Percentiles rank a stretch among this genome's conserved stretches.
Conservation (phyloP, 1,140 invertebrate genomes). For the Vanessa tameamea region DNA sequence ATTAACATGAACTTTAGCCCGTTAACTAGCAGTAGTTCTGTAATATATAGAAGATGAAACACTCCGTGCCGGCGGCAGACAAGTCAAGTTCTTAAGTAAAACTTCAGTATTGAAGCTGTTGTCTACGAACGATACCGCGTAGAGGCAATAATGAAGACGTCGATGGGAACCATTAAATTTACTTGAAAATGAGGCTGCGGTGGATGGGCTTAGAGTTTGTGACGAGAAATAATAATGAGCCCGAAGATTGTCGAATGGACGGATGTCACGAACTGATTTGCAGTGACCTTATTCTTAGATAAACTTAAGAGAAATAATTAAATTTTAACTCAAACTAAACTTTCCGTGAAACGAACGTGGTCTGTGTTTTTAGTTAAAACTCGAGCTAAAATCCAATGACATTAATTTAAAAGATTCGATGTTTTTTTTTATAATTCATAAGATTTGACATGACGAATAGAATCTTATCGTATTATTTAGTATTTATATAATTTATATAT, state of each 20-base stretch:
- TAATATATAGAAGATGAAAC: slow-evolving; percentile 7
- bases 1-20: neutral
- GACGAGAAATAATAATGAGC: slow-evolving; percentile 8
- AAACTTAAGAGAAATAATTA: slow-evolving; percentile 9
- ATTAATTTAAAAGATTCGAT: neutral
- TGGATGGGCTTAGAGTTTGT: slow-evolving; percentile 5
- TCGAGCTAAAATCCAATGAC: neutral
- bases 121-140: neutral
- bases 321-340: slow-evolving; percentile 3
- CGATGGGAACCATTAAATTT: slow-evolving; percentile 9
- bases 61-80: neutral
- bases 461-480: too few species aligned
- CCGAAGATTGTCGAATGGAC: neutral
- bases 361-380: neutral
- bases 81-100: neutral
- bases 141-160: slow-evolving; percentile 5
- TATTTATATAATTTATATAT: too few species aligned
- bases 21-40: slow-evolving; percentile 2
- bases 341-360: slow-evolving; percentile 2
- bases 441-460: neutral
- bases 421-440: neutral
- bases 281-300: slow-evolving; percentile 4
- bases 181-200: slow-evolving; percentile 9
- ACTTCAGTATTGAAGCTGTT: slow-evolving; percentile 8
- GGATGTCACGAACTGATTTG: slow-evolving; percentile 5